Conservation (phyloP, 35 echinoderm and acorn worm genomes). For the Diadema setosum region DNA sequence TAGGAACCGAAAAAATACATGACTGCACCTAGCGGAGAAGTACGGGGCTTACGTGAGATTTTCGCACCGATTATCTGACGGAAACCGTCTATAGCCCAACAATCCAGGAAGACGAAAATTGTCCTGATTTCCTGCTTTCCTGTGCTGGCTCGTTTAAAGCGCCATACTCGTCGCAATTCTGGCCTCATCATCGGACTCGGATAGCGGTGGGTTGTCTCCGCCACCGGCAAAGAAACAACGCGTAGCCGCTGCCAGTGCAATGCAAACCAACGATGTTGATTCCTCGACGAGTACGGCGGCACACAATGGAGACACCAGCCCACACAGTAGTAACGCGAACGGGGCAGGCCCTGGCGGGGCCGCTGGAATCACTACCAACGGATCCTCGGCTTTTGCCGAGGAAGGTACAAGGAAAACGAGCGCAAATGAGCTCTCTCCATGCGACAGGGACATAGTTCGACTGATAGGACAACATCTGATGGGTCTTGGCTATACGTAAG, state of each 20-base stretch:
- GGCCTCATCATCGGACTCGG: slow-evolving; percentile 99
- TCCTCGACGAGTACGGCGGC: slow-evolving; percentile 31
- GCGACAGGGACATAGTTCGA: slow-evolving; percentile 89
- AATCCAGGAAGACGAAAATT: slow-evolving; percentile 19
- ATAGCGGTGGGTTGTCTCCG: slow-evolving; percentile 99
- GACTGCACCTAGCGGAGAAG: too few species aligned
- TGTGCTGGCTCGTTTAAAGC: slow-evolving; percentile 24
- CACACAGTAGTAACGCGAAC: slow-evolving; percentile 62
- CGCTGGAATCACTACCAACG: slow-evolving; percentile 24
- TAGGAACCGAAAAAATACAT: background rate
- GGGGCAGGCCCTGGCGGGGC: slow-evolving; percentile 40
- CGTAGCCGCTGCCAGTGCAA: slow-evolving; percentile 81
- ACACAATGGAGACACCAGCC: slow-evolving; percentile 89
- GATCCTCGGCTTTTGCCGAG: slow-evolving; percentile 48
- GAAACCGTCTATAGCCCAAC: background rate
- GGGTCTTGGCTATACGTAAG: slow-evolving; percentile 90
- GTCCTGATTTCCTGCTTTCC: slow-evolving; percentile 23
- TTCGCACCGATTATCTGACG: slow-evolving; percentile 24
- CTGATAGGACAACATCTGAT: slow-evolving; percentile 95
- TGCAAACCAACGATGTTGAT: slow-evolving; percentile 64
- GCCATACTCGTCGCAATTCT: slow-evolving; percentile 79
- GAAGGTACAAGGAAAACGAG: slow-evolving; percentile 41
- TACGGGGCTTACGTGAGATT: slow-evolving; percentile 16
- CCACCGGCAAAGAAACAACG: slow-evolving; percentile 99
- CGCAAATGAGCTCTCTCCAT: slow-evolving; percentile 60